Evolutionary conservation across 2,888 invertebrate genomes (phyloP).

Genomic region (Nomada hirtipes): DNA sequence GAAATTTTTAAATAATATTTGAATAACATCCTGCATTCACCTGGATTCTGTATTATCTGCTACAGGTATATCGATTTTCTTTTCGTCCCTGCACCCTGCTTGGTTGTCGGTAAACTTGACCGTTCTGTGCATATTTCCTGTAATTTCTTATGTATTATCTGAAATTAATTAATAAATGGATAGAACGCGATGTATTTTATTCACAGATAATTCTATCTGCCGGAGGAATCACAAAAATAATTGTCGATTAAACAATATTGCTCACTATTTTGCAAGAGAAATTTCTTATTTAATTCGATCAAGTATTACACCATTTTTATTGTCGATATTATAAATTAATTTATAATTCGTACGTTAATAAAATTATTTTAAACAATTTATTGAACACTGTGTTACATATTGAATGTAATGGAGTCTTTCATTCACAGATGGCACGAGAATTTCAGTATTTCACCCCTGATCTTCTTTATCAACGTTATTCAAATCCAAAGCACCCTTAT

Average conservation of each 20-base stretch:
- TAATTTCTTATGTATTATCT: neutral
- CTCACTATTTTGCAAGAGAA: too few species aligned
- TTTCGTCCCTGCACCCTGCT: constrained; percentile 3
- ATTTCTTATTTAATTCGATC: too few species aligned
- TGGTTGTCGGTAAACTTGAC: neutral
- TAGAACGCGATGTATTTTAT: neutral
- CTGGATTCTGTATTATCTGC: constrained; percentile 51
- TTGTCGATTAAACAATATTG: neutral
- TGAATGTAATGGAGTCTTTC: too few species aligned
- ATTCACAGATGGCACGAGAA: too few species aligned
- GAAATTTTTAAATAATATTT: neutral
- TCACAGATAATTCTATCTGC: neutral
- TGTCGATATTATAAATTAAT: too few species aligned
- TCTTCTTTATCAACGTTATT: too few species aligned
- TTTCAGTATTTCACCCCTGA: too few species aligned
- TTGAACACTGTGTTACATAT: too few species aligned
- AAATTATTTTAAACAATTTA: too few species aligned
- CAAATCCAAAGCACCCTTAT: too few species aligned
- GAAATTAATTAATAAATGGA: neutral
- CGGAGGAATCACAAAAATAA: neutral
- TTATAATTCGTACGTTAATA: too few species aligned
- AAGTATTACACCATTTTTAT: too few species aligned
- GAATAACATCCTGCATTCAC: constrained; percentile 10
- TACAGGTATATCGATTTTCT: constrained; percentile 49
- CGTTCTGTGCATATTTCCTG: neutral